Conservation (phyloP, 2,797 vertebrate species). For the Lacerta agilis region DNA sequence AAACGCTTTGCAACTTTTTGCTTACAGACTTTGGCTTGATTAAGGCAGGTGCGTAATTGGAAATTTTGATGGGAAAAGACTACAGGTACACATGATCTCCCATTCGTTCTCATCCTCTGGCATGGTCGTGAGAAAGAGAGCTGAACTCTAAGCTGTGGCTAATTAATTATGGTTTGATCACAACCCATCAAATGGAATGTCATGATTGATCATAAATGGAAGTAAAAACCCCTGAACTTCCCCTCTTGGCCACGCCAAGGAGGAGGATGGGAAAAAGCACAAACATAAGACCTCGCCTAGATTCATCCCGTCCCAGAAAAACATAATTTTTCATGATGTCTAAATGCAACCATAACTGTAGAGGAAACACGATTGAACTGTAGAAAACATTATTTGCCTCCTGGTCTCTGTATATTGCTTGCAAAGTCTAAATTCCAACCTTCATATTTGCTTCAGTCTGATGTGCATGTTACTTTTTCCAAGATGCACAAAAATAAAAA, state of each 20-base stretch:
- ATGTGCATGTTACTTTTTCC: not conserved
- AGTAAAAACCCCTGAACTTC: too few relatives aligned
- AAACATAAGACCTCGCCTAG: too few relatives aligned
- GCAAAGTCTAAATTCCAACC: not conserved
- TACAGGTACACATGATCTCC: not conserved
- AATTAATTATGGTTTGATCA: too few relatives aligned
- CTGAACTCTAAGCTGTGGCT: not conserved
- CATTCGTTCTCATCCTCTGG: not conserved
- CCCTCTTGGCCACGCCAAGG: too few relatives aligned
- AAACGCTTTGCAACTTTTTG: not conserved
- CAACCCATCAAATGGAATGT: too few relatives aligned
- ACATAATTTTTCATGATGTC: too few relatives aligned
- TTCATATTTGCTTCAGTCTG: not conserved
- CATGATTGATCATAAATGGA: too few relatives aligned
- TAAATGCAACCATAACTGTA: too few relatives aligned
- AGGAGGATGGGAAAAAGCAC: too few relatives aligned
- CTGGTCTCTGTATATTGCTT: not conserved
- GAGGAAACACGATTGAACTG: too few relatives aligned
- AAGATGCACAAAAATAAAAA: not conserved
- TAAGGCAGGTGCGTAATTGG: not conserved
- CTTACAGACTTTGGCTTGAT: not conserved
- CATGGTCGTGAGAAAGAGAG: not conserved
- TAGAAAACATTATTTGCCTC: not conserved
- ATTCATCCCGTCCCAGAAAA: too few relatives aligned
- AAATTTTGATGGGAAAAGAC: not conserved